Conservation (phyloP, 2,113 vertebrate genomes). For the Cottus gobio region DNA sequence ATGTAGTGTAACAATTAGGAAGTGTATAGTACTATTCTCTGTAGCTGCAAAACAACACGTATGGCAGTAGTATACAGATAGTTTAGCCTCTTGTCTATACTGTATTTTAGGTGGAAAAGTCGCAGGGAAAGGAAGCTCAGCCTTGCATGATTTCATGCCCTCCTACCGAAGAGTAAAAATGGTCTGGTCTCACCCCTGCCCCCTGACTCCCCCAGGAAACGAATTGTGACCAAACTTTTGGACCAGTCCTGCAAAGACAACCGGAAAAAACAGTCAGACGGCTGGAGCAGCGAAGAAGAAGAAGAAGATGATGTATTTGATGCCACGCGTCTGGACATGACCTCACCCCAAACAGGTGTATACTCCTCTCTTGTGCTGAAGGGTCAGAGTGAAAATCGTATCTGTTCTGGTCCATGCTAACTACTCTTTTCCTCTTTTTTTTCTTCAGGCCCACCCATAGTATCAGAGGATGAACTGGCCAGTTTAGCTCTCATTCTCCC, state of each 20-base stretch:
- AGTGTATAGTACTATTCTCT: constrained; percentile 2
- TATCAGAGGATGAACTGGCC: constrained; percentile 88
- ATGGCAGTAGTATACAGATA: constrained; percentile 43
- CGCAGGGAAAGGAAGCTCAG: constrained; percentile 79
- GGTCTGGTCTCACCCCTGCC: constrained; percentile 78
- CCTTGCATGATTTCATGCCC: constrained; percentile 80
- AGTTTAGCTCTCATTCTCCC: constrained; percentile 83
- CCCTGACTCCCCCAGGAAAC: constrained; percentile 82
- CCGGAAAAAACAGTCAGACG: constrained; percentile 75
- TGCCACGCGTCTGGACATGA: constrained; percentile 46
- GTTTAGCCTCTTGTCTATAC: constrained; percentile 79
- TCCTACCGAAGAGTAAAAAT: constrained; percentile 76
- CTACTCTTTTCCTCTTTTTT: not conserved
- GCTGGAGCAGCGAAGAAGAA: constrained; percentile 83
- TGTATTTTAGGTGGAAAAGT: constrained; percentile 83
- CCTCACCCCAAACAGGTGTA: constrained; percentile 66
- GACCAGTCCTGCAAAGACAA: constrained; percentile 76
- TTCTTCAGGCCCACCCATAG: constrained; percentile 81
- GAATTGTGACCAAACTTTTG: constrained; percentile 77
- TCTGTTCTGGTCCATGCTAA: not conserved
- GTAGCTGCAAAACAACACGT: constrained; percentile 28
- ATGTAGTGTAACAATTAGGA: constrained; percentile 28
- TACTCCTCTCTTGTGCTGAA: not conserved
- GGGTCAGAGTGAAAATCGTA: not conserved
- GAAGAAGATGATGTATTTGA: constrained; percentile 77